Base-by-base conservation (phyloP, 2,888 invertebrate genomes). In the Phengaris arion region DNA sequence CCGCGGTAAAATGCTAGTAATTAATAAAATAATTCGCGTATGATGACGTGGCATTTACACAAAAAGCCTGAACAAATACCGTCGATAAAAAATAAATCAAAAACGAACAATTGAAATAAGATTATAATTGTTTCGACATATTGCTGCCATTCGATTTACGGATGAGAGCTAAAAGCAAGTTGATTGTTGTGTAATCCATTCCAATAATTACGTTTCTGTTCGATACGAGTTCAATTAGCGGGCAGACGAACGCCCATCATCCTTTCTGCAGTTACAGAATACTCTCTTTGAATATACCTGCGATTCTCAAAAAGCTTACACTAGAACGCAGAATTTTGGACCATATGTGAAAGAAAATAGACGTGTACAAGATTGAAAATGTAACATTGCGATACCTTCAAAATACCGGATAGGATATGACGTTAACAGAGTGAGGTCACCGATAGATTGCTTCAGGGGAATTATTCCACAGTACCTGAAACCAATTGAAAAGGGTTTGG, bases 361-460 rank as follows among this genome's bases (percentile, higher is more conserved):
- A 54, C 10, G 35, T 54, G 52, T 6, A 7, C 7, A 12, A 13
- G 15, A 12, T 12, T 51, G 72, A 8, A 72, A 54, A 52, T 35
- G 22, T 15, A 72, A 45, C 22, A 48, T 70, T 22, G 69, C 51
- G 15, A 51, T 72, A 54, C 72, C 22, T 54, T 72, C 72, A 35
- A 54, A 54, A 72, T 72, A 72, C 52, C 72, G 15, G 86, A 88
- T 88, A 86, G 86, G 83, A 85, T 84, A 85, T 85, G 88, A 87
- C 87, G 85, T 85, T 84, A 82, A 87, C 84, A 83, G 84, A 87
- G 85, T 85, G 82, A 74, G 84, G 86, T 86, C 83, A 76, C 78
- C 75, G 83, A 81, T 82, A 84, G 85, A 88, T 88, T 88, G 85
- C 83, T 84, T 82, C 81, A 77, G 79, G 80, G 79, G 79, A 82